Evolutionary conservation across 2,113 vertebrate species (phyloP).

Genomic region (Gnathonemus longibarbis): DNA sequence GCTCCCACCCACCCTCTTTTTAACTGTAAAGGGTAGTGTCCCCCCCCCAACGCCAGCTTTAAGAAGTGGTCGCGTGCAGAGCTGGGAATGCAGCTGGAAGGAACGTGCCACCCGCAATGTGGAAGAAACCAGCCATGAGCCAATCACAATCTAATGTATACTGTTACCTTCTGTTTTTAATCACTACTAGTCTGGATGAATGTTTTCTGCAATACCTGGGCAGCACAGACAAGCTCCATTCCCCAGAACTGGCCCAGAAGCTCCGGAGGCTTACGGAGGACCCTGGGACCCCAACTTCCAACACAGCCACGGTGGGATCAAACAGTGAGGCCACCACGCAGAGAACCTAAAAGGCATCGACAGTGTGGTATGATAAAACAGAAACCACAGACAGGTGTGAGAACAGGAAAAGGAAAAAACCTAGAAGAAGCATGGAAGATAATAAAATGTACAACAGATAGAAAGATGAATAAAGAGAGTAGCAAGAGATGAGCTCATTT

Average conservation of each 20-base stretch:
- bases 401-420: neutral
- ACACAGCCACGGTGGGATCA: constrained; percentile 50
- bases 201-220: constrained; percentile 64
- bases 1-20: neutral
- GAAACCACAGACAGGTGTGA: neutral
- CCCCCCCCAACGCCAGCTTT: neutral
- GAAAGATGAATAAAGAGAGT: neutral
- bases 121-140: neutral
- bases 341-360: constrained; percentile 50
- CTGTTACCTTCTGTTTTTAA: neutral
- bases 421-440: neutral
- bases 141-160: neutral
- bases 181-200: neutral
- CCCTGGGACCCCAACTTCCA: constrained; percentile 54
- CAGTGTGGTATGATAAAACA: neutral
- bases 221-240: constrained; percentile 54
- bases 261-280: constrained; percentile 35
- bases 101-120: neutral
- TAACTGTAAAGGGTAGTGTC: neutral
- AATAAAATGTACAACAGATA: neutral
- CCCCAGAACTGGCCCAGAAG: neutral
- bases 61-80: neutral
- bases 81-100: neutral
- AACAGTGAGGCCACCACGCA: constrained; percentile 71
- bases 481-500: neutral